A percentile compares a stretch with the other conserved stretches of the same genome.
These are phyloP conservation scores for Phymastichus coffea DNA, from an alignment of 1,140 invertebrate genomes.

Conservation along the genomic window DNA sequence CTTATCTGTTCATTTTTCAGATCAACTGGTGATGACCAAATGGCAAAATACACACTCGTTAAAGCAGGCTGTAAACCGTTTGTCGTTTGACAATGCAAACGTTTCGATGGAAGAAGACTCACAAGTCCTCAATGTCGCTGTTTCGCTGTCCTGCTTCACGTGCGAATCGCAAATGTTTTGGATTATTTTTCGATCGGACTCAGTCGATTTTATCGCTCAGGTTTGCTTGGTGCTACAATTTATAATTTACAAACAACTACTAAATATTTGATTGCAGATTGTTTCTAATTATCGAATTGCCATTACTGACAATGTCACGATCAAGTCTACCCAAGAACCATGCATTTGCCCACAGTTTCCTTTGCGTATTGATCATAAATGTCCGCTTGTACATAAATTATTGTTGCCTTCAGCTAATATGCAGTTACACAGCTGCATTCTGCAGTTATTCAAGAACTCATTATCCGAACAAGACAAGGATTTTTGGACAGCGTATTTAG, in stretches of 20 bases:
- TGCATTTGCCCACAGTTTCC: conserved; percentile 27
- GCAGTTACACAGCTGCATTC: conserved; percentile 31
- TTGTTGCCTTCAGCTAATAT: conserved; percentile 31
- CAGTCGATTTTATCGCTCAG: conserved; percentile 37
- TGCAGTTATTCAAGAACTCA: conserved; percentile 33
- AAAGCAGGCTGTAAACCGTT: too few species aligned
- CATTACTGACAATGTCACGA: conserved; percentile 26
- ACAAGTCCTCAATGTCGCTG: conserved; percentile 14
- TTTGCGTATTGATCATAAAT: background rate
- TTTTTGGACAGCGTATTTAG: conserved; percentile 34
- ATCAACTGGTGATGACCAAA: conserved; percentile 19
- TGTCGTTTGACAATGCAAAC: conserved; percentile 35
- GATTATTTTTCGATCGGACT: conserved; percentile 34
- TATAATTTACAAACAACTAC: background rate
- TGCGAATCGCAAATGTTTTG: conserved; percentile 26
- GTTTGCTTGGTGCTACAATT: conserved; percentile 4
- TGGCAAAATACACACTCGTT: conserved; percentile 37
- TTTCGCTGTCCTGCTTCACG: conserved; percentile 32
- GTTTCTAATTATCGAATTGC: conserved; percentile 26
- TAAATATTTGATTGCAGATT: conserved; percentile 26
- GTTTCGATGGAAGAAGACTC: conserved; percentile 16
- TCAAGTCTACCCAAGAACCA: conserved; percentile 19
- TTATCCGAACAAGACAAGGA: conserved; percentile 26
- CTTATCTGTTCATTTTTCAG: too few species aligned
- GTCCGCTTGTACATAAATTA: conserved; percentile 27